A percentile compares a stretch with the other conserved stretches of the same genome.
Conservation (phyloP, 2,113 vertebrate genomes). For the Orientallactaga bullata region DNA sequence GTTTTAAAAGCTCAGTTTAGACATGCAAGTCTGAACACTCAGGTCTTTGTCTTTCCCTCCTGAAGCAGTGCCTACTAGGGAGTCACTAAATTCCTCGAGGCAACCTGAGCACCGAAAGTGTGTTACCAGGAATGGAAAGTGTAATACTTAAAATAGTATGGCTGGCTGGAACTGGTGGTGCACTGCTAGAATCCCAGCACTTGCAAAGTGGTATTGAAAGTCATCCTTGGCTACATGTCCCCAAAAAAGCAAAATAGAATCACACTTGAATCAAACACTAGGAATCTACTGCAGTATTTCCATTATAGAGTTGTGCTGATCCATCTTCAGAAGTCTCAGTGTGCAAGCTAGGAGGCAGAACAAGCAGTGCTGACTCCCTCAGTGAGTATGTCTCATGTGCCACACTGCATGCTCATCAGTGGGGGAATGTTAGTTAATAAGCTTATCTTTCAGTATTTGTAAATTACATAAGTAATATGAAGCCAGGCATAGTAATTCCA, state of each 20-base stretch:
- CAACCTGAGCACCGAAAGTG: neutral
- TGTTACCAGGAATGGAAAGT: neutral
- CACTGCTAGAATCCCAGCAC: neutral
- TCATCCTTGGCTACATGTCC: neutral
- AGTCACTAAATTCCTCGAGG: neutral
- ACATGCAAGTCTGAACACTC: no score
- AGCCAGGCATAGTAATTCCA: no score
- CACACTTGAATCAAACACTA: rapidly evolving
- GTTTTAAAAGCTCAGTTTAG: no score
- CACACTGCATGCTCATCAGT: neutral
- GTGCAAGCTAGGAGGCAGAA: neutral
- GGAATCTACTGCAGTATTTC: neutral
- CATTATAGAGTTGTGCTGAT: neutral
- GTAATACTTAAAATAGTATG: neutral
- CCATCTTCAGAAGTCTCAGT: neutral
- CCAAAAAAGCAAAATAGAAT: neutral
- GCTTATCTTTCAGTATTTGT: neutral
- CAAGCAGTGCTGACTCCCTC: neutral
- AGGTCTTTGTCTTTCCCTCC: no score
- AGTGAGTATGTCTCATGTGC: neutral
- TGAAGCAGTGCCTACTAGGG: no score
- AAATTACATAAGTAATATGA: no score
- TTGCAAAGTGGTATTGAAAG: neutral
- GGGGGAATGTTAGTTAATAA: neutral
- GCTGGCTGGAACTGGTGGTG: neutral